Conservation (phyloP, 2,797 vertebrate species). For the Chelon auratus region DNA sequence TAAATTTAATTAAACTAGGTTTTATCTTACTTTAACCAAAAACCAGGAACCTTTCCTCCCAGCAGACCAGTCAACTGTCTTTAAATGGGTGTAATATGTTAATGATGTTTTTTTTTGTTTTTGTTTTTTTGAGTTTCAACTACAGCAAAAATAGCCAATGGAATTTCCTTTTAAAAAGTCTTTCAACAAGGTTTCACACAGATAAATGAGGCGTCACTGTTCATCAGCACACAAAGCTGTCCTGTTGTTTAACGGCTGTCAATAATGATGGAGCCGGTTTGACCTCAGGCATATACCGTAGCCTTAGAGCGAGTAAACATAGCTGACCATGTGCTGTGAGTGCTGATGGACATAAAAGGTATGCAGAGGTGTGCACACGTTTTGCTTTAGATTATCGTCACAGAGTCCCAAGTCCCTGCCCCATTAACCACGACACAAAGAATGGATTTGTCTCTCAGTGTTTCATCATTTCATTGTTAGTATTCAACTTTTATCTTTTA, state of each 20-base stretch:
- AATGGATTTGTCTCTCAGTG: not conserved
- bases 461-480: not conserved
- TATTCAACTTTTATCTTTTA: too few relatives aligned
- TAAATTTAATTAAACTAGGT: too few relatives aligned
- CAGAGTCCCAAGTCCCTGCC: not conserved
- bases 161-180: too few relatives aligned
- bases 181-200: too few relatives aligned
- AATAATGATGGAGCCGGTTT: not conserved
- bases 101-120: too few relatives aligned
- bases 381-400: constrained; percentile 15
- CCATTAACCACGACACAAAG: not conserved
- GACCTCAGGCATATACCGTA: not conserved
- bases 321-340: constrained; percentile 11
- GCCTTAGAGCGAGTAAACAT: not conserved
- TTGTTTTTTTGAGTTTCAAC: too few relatives aligned
- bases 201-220: not conserved
- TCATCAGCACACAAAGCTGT: not conserved
- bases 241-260: not conserved
- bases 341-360: not conserved
- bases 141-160: too few relatives aligned
- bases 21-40: too few relatives aligned
- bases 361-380: constrained; percentile 5
- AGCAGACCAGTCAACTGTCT: too few relatives aligned
- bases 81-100: too few relatives aligned
- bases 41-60: too few relatives aligned